phyloP scores from a whole-genome alignment of 2,797 vertebrate species.

The Enteromius anoplus region DNA sequence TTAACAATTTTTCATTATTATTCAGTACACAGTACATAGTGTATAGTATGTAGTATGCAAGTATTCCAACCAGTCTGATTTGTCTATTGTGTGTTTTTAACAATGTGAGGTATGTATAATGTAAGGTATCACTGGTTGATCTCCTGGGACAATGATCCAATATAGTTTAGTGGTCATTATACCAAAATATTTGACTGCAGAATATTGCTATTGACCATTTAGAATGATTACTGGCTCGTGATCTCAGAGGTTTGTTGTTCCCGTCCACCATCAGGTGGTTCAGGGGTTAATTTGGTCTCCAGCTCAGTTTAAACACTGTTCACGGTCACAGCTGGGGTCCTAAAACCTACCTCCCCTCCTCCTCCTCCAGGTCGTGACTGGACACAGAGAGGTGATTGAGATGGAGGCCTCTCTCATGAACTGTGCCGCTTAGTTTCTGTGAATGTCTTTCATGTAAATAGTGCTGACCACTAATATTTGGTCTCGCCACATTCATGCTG shows the following conservation, averaged over 20 bases:
- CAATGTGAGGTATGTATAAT: background rate
- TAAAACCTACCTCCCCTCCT: background rate
- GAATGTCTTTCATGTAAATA: background rate
- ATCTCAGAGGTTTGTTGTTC: slow-evolving; percentile 17
- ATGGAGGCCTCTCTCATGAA: slow-evolving; percentile 3
- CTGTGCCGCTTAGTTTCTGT: background rate
- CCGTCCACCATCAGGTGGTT: background rate
- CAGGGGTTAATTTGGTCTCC: slow-evolving; percentile 24
- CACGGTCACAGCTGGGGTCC: slow-evolving; percentile 9
- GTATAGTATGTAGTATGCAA: background rate
- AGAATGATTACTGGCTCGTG: background rate
- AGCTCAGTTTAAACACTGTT: slow-evolving; percentile 25
- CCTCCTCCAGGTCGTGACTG: slow-evolving; percentile 2
- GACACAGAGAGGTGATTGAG: slow-evolving; percentile 18
- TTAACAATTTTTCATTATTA: background rate
- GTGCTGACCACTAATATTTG: background rate
- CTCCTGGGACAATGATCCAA: background rate
- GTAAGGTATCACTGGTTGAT: background rate
- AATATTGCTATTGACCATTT: background rate
- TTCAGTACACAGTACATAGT: background rate
- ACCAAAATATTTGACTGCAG: background rate
- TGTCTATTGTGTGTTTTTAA: background rate
- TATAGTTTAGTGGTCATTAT: background rate
- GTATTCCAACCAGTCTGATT: background rate
- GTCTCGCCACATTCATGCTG: background rate